Conservation (phyloP, 1,140 invertebrate species). For the Lordiphosa clarofinis region DNA sequence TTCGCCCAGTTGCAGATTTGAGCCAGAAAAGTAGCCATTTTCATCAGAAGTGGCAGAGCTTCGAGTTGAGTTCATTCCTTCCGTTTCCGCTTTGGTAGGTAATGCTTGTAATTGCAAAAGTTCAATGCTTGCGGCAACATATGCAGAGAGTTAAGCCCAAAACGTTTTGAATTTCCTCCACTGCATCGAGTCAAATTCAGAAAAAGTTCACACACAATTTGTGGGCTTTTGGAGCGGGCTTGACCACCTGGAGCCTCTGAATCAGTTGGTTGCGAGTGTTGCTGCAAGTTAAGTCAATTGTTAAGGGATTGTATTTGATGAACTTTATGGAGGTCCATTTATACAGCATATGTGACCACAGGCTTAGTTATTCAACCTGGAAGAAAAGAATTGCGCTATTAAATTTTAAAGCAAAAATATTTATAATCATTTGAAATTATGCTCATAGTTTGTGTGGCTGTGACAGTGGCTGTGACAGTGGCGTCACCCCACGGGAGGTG, state of each 20-base stretch:
- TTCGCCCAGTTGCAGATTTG: conserved; percentile 50
- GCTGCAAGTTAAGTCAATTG: conserved; percentile 19
- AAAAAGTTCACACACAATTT: conserved; percentile 43
- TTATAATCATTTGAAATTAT: too few species aligned
- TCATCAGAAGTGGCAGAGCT: conserved; percentile 27
- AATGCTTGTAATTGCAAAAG: conserved; percentile 67
- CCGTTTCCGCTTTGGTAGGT: conserved; percentile 51
- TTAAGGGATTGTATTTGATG: conserved; percentile 20
- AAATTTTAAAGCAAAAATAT: too few species aligned
- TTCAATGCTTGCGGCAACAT: conserved; percentile 53
- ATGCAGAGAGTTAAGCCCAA: conserved; percentile 18
- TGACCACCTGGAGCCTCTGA: conserved; percentile 29
- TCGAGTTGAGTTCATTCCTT: conserved; percentile 38
- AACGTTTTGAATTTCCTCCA: neutral
- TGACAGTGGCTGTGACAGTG: too few species aligned
- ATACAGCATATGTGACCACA: neutral
- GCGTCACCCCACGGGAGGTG: too few species aligned
- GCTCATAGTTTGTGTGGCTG: too few species aligned
- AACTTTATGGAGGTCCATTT: conserved; percentile 11
- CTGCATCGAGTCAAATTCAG: conserved; percentile 13
- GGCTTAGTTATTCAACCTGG: too few species aligned
- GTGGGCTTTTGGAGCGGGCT: conserved; percentile 14
- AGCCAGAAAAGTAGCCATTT: conserved; percentile 42
- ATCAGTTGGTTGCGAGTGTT: conserved; percentile 39
- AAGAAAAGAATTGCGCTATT: too few species aligned